A percentile compares a stretch with the other conserved stretches of the same genome.
These are phyloP conservation scores for Caranx ignobilis DNA, from an alignment of 2,113 vertebrate species.

Conservation along the genomic window DNA sequence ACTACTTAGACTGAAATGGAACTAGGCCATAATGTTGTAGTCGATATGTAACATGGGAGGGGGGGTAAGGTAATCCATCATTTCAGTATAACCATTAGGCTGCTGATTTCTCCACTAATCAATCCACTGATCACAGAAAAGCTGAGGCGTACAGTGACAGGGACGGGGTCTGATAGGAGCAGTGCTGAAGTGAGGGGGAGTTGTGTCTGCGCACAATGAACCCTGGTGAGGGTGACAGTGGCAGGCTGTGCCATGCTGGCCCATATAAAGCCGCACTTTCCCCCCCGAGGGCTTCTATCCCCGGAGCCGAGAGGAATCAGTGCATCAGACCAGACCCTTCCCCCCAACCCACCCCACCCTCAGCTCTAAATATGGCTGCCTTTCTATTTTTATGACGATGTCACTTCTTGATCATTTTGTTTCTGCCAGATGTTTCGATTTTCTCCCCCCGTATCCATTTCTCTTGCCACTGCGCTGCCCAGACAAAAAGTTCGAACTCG, in stretches of 20 bases:
- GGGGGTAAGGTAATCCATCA: constrained; percentile 66
- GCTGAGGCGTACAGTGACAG: constrained; percentile 38
- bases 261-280: constrained; percentile 50
- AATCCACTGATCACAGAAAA: constrained; percentile 60
- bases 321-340: constrained; percentile 33
- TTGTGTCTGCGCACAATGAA: constrained; percentile 26
- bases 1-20: constrained; percentile 67
- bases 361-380: constrained; percentile 19
- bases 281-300: constrained; percentile 29
- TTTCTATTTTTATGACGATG: constrained; percentile 30
- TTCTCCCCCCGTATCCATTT: not conserved
- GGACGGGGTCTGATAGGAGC: constrained; percentile 20
- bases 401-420: constrained; percentile 26
- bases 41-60: constrained; percentile 58
- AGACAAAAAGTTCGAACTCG: constrained; percentile 1
- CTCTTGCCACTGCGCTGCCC: not conserved
- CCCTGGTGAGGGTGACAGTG: constrained; percentile 42
- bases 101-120: constrained; percentile 60
- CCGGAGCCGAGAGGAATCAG: constrained; percentile 54
- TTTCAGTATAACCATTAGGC: constrained; percentile 58
- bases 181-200: constrained; percentile 11
- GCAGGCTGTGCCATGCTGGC: constrained; percentile 64
- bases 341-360: not conserved
- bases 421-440: constrained; percentile 35
- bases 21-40: constrained; percentile 68